A percentile compares a stretch with the other conserved stretches of the same genome.
phyloP scores from a whole-genome alignment of 2,797 vertebrate species.

The Acipenser transmontanus region DNA sequence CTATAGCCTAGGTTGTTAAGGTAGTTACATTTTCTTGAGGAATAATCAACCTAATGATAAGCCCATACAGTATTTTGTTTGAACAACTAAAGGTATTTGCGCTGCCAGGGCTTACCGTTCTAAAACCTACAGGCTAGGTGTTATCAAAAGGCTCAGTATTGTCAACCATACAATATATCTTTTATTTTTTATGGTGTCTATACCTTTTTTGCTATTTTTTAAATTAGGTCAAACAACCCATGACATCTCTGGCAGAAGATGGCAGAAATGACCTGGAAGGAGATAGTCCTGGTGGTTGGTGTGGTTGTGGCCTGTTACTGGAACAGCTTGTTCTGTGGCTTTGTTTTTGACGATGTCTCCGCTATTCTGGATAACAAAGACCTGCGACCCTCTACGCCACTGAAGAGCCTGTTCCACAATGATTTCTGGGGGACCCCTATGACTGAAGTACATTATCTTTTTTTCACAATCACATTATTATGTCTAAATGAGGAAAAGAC shows the following conservation, averaged over 20 bases:
- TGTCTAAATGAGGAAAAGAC: no score
- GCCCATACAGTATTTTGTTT: no score
- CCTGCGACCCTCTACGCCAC: constrained; percentile 81
- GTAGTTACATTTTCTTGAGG: no score
- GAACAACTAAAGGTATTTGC: no score
- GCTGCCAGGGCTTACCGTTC: no score
- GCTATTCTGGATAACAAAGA: constrained; percentile 98
- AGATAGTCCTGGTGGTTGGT: constrained; percentile 76
- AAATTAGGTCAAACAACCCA: constrained; percentile 45
- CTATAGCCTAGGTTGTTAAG: no score
- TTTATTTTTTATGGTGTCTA: constrained; percentile 6
- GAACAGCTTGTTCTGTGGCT: constrained; percentile 92
- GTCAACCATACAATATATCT: background rate
- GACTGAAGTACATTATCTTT: constrained; percentile 70
- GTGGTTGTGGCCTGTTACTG: constrained; percentile 90
- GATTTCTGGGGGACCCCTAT: constrained; percentile 99
- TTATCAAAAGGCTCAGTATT: no score
- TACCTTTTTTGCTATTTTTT: constrained; percentile 9
- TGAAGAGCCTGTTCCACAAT: constrained; percentile 88
- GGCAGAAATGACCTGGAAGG: constrained; percentile 82
- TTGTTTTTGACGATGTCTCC: constrained; percentile 96
- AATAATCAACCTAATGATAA: no score
- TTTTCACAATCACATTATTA: background rate
- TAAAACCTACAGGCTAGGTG: no score
- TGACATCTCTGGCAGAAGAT: constrained; percentile 68